Evolutionary conservation across 1,140 invertebrate species (phyloP).

Genomic region (Dendroctonus valens): DNA sequence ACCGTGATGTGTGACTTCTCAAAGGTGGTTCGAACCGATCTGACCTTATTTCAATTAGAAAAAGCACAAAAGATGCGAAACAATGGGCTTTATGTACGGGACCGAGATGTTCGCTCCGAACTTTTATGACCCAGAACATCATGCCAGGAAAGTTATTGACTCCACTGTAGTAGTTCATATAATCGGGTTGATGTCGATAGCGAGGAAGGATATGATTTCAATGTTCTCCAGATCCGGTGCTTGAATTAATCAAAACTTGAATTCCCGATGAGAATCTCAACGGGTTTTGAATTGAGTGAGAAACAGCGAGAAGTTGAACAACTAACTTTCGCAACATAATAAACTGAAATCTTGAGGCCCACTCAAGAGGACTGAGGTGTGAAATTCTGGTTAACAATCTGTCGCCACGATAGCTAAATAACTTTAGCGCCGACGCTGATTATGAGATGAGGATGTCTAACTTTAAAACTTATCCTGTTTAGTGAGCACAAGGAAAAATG

Average conservation of each 20-base stretch:
- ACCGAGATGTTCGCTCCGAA: too few relatives aligned
- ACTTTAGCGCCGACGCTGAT: slow-evolving; percentile 10
- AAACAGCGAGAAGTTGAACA: neutral
- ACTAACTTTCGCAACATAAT: slow-evolving; percentile 19
- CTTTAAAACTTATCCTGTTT: slow-evolving; percentile 1
- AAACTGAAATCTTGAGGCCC: slow-evolving; percentile 13
- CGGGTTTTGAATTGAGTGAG: slow-evolving; percentile 5
- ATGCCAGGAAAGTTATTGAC: neutral
- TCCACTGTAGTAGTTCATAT: neutral
- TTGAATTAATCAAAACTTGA: slow-evolving; percentile 9
- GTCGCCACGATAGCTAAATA: slow-evolving; percentile 18
- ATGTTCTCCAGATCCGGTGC: neutral
- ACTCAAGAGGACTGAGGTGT: slow-evolving; percentile 17
- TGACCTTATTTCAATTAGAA: slow-evolving; percentile 5
- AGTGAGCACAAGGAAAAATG: slow-evolving; percentile 7
- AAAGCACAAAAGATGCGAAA: neutral
- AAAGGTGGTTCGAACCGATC: neutral
- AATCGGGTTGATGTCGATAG: neutral
- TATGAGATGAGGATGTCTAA: slow-evolving; percentile 1
- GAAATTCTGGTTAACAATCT: slow-evolving; percentile 21
- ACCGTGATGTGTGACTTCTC: too few relatives aligned
- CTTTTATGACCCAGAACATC: neutral
- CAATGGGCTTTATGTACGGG: too few relatives aligned
- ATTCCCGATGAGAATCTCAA: slow-evolving; percentile 4
- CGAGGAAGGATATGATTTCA: neutral